These are phyloP conservation scores for Hecatera dysodea DNA, from an alignment of 2,888 invertebrate species.

Conservation along the genomic window DNA sequence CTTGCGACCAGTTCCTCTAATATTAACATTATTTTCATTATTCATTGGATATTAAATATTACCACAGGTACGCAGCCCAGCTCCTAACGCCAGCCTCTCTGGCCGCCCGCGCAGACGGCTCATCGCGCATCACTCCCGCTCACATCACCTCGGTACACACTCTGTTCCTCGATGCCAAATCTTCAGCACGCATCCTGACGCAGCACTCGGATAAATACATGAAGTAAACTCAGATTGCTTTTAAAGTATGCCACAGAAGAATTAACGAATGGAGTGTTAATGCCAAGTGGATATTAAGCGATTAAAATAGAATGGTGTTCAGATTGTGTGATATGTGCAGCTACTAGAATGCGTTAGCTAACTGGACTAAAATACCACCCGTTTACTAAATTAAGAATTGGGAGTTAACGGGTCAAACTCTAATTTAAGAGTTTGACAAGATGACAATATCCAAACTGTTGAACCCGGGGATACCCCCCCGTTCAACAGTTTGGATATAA, in stretches of 20 bases:
- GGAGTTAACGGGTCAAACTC: not conserved
- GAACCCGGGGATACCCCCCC: not conserved
- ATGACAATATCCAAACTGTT: not conserved
- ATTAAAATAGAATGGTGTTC: not conserved
- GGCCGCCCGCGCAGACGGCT: conserved; percentile 97
- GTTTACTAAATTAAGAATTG: not conserved
- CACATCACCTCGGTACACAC: conserved; percentile 91
- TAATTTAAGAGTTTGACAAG: not conserved
- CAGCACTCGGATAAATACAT: conserved; percentile 98
- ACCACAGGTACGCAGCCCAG: conserved; percentile 95
- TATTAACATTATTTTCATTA: too few relatives aligned
- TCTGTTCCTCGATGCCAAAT: conserved; percentile 98
- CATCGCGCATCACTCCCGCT: conserved; percentile 94
- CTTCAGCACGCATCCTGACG: conserved; percentile 97
- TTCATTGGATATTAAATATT: not conserved
- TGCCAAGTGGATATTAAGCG: not conserved
- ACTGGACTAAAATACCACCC: not conserved
- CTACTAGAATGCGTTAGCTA: not conserved
- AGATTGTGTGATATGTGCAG: not conserved
- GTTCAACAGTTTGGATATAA: not conserved
- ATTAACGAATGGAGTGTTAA: conserved; percentile 25
- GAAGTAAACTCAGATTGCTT: conserved; percentile 90
- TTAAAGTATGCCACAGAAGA: not conserved
- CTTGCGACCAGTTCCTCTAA: too few relatives aligned
- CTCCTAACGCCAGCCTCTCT: conserved; percentile 97